Evolutionary conservation across 2,888 invertebrate genomes (phyloP).

Genomic region (Aethes cnicana): DNA sequence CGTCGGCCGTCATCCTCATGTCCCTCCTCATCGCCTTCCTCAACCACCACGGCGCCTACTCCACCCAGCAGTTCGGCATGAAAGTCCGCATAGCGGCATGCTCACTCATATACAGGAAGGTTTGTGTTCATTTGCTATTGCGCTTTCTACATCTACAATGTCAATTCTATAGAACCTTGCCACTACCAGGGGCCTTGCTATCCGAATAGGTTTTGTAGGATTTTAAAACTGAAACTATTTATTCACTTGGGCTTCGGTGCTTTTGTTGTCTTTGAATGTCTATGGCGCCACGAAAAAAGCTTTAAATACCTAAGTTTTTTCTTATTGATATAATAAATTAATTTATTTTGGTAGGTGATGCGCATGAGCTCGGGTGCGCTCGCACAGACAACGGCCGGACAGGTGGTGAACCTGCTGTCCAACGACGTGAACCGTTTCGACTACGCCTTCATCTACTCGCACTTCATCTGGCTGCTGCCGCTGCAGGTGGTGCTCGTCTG

Average conservation of each 20-base stretch:
- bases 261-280: too few relatives aligned
- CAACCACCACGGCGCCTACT: constrained; percentile 85
- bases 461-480: constrained; percentile 95
- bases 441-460: constrained; percentile 90
- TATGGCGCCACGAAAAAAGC: too few relatives aligned
- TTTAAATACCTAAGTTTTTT: too few relatives aligned
- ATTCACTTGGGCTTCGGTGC: too few relatives aligned
- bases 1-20: constrained; percentile 80
- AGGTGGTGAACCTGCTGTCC: constrained; percentile 95
- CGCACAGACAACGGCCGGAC: constrained; percentile 93
- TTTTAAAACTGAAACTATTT: too few relatives aligned
- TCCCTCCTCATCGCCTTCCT: constrained; percentile 82
- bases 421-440: constrained; percentile 97
- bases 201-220: too few relatives aligned
- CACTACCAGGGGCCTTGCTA: not conserved
- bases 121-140: too few relatives aligned
- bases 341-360: constrained; percentile 65
- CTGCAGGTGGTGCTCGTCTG: constrained; percentile 85
- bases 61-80: constrained; percentile 90
- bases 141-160: too few relatives aligned
- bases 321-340: too few relatives aligned
- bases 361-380: constrained; percentile 90
- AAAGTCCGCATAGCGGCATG: constrained; percentile 91
- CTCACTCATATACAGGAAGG: constrained; percentile 93
- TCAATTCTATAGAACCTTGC: not conserved